These are phyloP conservation scores for Drosophila histrio DNA, from an alignment of 2,888 invertebrate species.

Conservation along the genomic window DNA sequence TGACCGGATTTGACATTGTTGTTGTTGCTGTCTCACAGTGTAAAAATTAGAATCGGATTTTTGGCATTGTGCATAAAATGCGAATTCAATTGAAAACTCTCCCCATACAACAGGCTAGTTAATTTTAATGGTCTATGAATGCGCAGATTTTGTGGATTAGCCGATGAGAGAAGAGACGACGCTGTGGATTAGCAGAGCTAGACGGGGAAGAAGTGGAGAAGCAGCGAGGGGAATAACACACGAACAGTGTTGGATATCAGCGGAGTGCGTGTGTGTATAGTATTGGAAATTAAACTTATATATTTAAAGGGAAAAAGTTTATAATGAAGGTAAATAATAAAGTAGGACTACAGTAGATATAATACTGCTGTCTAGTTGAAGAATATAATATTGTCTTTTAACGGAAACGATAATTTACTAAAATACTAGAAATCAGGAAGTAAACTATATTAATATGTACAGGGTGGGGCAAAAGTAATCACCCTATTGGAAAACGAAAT, in stretches of 20 bases:
- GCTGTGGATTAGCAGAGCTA: constrained; percentile 4
- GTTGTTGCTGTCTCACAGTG: constrained; percentile 17
- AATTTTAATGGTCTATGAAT: constrained; percentile 77
- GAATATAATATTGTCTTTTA: too few species aligned
- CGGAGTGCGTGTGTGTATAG: not conserved
- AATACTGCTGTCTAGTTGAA: too few species aligned
- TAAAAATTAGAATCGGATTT: constrained; percentile 74
- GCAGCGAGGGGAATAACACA: not conserved
- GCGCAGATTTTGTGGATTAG: constrained; percentile 71
- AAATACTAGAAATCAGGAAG: too few species aligned
- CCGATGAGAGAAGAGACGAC: constrained; percentile 28
- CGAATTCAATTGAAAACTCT: constrained; percentile 52
- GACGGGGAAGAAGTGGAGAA: not conserved
- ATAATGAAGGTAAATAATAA: too few species aligned
- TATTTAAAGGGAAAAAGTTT: too few species aligned
- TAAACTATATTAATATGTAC: too few species aligned
- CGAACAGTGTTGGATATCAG: constrained; percentile 4
- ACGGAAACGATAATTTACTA: too few species aligned
- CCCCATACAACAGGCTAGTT: constrained; percentile 58
- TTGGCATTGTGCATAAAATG: constrained; percentile 67
- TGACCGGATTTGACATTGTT: constrained; percentile 35
- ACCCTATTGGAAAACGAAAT: too few species aligned
- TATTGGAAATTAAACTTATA: too few species aligned
- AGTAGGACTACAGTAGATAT: too few species aligned
- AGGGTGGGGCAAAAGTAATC: too few species aligned